phyloP scores from a whole-genome alignment of 2,888 invertebrate genomes.

The Drosophila helvetica region DNA sequence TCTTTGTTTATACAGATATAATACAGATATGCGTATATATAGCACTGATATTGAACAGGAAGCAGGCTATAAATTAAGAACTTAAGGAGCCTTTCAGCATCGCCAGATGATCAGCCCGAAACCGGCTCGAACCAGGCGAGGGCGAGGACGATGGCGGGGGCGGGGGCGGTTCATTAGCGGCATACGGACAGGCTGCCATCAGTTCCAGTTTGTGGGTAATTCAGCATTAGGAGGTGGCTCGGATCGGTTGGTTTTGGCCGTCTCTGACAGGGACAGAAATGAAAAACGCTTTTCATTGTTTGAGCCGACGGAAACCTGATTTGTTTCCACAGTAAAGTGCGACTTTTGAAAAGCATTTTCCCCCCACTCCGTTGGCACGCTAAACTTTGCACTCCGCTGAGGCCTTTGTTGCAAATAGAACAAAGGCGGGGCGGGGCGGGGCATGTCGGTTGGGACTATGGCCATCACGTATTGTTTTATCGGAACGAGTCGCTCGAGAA shows the following conservation, averaged over 20 bases:
- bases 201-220: not conserved
- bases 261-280: conserved; percentile 13
- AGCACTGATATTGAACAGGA: conserved; percentile 58
- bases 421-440: conserved; percentile 26
- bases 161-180: conserved; percentile 41
- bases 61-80: conserved; percentile 62
- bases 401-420: conserved; percentile 25
- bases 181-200: conserved; percentile 31
- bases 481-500: conserved; percentile 3
- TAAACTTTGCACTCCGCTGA: conserved; percentile 60
- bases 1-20: conserved; percentile 30
- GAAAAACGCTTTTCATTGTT: conserved; percentile 44
- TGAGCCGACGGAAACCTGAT: conserved; percentile 22
- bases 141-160: not conserved
- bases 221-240: conserved; percentile 20
- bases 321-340: conserved; percentile 56
- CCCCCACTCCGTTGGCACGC: conserved; percentile 23
- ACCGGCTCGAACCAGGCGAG: conserved; percentile 49
- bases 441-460: not conserved
- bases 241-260: conserved; percentile 1
- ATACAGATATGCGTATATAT: conserved; percentile 31
- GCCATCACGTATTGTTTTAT: conserved; percentile 46
- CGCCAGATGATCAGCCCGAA: conserved; percentile 25
- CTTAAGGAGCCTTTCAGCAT: conserved; percentile 22
- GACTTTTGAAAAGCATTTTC: conserved; percentile 11